phyloP scores from a whole-genome alignment of 2,113 vertebrate species.

The Brienomyrus brachyistius region DNA sequence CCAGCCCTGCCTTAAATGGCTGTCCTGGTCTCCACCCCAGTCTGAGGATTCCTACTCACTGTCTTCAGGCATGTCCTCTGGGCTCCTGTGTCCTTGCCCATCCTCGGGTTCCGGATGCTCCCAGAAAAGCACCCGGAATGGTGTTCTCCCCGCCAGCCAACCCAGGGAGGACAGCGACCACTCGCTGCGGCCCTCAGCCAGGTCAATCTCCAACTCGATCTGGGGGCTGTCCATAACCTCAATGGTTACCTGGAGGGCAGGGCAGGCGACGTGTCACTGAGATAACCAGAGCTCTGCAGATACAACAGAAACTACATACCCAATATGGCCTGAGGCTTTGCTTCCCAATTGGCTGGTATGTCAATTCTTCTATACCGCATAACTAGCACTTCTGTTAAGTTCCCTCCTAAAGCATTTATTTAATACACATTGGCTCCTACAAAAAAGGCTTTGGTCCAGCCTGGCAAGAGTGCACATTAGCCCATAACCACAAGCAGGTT shows the following conservation, averaged over 20 bases:
- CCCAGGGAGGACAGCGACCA: constrained; percentile 65
- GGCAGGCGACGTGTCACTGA: neutral
- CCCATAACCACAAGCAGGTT: neutral
- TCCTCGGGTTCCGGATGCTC: constrained; percentile 63
- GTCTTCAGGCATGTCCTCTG: constrained; percentile 52
- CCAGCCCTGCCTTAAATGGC: constrained; percentile 62
- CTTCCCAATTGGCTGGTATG: neutral
- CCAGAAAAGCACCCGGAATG: constrained; percentile 82
- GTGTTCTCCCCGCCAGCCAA: constrained; percentile 65
- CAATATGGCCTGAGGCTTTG: neutral
- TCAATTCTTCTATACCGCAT: neutral
- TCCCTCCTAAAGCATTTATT: neutral
- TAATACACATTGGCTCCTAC: neutral
- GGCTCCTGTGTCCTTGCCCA: constrained; percentile 38
- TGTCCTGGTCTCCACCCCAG: constrained; percentile 58
- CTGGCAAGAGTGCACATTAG: neutral
- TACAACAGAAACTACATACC: neutral
- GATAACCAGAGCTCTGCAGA: constrained; percentile 18
- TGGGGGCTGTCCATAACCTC: constrained; percentile 74
- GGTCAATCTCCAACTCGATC: constrained; percentile 76
- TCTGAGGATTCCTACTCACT: constrained; percentile 51
- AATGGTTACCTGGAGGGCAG: constrained; percentile 66
- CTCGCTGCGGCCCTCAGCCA: constrained; percentile 62
- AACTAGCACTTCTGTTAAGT: neutral
- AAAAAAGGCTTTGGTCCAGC: neutral